Conservation (phyloP, 2,797 vertebrate species). For the Clarias pachynema region DNA sequence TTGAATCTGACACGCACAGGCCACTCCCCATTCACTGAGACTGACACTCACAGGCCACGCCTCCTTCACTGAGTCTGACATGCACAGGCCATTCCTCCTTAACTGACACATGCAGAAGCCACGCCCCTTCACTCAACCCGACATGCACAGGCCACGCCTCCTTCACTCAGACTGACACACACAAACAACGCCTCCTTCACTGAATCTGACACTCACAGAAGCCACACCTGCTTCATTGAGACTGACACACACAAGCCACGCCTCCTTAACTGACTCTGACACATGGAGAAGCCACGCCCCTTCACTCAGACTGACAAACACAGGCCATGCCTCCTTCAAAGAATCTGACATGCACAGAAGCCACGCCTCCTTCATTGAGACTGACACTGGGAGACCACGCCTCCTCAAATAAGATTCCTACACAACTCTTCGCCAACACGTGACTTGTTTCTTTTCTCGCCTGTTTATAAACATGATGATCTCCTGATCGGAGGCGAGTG, state of each 20-base stretch:
- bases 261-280: neutral
- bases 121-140: no score
- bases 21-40: neutral
- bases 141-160: neutral
- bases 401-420: neutral
- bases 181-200: neutral
- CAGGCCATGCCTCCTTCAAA: neutral
- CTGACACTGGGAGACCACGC: neutral
- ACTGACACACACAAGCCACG: neutral
- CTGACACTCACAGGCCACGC: neutral
- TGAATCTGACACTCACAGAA: no score
- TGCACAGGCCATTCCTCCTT: neutral
- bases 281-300: neutral
- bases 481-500: neutral
- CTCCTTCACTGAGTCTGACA: neutral
- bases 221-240: neutral
- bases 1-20: neutral
- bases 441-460: slow-evolving; percentile 36
- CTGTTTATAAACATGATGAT: slow-evolving; percentile 22
- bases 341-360: neutral
- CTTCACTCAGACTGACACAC: neutral
- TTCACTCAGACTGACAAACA: neutral
- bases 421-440: neutral
- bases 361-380: neutral
- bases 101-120: no score